Evolutionary conservation across 1,140 invertebrate genomes (phyloP).

Genomic region (Habropoda laboriosa): DNA sequence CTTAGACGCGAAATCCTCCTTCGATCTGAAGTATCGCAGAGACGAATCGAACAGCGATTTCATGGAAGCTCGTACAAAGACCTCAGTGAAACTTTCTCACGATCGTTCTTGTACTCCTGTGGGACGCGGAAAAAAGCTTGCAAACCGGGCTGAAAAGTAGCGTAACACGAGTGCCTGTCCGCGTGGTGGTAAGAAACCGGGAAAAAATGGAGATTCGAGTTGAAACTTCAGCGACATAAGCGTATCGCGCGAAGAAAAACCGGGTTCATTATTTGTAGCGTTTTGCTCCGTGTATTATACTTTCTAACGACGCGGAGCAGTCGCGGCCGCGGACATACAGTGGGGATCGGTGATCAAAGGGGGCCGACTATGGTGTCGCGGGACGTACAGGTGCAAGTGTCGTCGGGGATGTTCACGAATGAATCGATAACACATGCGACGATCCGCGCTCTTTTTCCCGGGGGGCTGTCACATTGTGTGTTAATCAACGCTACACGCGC

Average conservation of each 20-base stretch:
- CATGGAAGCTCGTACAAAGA: too few species aligned
- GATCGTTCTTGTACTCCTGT: too few species aligned
- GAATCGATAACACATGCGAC: conserved; percentile 50
- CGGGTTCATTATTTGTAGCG: conserved; percentile 10
- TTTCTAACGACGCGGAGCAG: conserved; percentile 10
- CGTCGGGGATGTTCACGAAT: conserved; percentile 25
- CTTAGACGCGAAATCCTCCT: too few species aligned
- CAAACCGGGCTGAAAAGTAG: not conserved
- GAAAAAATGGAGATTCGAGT: not conserved
- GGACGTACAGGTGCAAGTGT: conserved; percentile 37
- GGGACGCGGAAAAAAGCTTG: not conserved
- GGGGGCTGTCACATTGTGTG: conserved; percentile 58
- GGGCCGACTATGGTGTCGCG: conserved; percentile 15
- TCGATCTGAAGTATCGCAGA: too few species aligned
- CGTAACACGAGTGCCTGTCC: not conserved
- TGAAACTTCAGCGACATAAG: not conserved
- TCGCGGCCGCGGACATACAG: not conserved
- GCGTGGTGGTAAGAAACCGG: not conserved
- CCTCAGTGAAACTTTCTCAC: too few species aligned
- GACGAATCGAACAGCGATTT: too few species aligned
- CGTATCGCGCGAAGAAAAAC: conserved; percentile 5
- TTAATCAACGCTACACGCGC: conserved; percentile 59
- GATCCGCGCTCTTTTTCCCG: conserved; percentile 39
- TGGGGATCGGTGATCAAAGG: conserved; percentile 29
- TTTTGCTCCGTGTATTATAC: conserved; percentile 29